Evolutionary conservation across 1,140 invertebrate genomes (phyloP).

Genomic region (Lasioglossum albipes): DNA sequence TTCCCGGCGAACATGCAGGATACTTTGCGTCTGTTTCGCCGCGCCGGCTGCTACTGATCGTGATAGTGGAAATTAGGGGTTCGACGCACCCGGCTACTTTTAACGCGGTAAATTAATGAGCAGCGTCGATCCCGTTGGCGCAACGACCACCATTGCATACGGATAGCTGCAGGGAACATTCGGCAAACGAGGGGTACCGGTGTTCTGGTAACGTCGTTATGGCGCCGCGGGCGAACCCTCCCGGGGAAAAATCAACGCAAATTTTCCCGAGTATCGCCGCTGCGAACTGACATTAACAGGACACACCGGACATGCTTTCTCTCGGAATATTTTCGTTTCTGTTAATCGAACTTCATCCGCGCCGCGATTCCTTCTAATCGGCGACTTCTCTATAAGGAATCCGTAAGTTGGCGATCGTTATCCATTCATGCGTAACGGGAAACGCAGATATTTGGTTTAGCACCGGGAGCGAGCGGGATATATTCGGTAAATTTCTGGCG

Average conservation of each 20-base stretch:
- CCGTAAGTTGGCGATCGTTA: not conserved
- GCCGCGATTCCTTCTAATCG: not conserved
- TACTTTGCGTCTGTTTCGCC: too few species aligned
- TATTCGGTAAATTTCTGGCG: not conserved
- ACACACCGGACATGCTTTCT: not conserved
- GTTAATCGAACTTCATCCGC: not conserved
- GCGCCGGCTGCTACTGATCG: constrained; percentile 29
- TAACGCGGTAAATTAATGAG: constrained; percentile 61
- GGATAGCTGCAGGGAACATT: constrained; percentile 53
- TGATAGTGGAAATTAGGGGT: constrained; percentile 58
- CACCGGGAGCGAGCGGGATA: not conserved
- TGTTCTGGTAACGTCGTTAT: constrained; percentile 54
- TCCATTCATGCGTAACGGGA: not conserved
- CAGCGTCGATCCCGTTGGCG: constrained; percentile 56
- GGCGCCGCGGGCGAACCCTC: constrained; percentile 13
- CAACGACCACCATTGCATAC: constrained; percentile 44
- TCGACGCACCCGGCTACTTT: constrained; percentile 51
- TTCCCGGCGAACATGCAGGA: too few species aligned
- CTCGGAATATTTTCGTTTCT: not conserved
- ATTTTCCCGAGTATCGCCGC: not conserved
- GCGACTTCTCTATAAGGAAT: not conserved
- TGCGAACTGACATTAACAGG: not conserved
- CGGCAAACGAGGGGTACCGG: constrained; percentile 26
- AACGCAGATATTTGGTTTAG: not conserved
- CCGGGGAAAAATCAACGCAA: constrained; percentile 24